phyloP scores from a whole-genome alignment of 1,140 invertebrate species.

The Drosophila rhopaloa region DNA sequence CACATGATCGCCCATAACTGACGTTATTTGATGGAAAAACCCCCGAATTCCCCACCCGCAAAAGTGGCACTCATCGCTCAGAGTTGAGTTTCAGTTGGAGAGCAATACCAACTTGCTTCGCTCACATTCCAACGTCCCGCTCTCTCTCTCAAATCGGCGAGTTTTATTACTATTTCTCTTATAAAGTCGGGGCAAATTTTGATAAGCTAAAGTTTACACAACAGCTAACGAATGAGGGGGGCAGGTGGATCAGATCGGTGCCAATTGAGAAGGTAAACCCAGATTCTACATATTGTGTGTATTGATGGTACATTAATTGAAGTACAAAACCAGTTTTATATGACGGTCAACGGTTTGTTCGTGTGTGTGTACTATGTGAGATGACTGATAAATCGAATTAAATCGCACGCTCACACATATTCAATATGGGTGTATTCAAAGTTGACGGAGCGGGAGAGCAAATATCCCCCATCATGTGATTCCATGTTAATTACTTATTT shows the following conservation, averaged over 20 bases:
- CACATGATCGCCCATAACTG: slow-evolving; percentile 63
- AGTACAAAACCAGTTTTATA: slow-evolving; percentile 75
- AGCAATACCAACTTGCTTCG: neutral
- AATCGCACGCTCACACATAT: slow-evolving; percentile 31
- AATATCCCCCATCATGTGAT: slow-evolving; percentile 63
- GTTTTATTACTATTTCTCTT: slow-evolving; percentile 24
- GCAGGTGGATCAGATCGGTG: slow-evolving; percentile 4
- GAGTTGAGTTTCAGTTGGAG: slow-evolving; percentile 6
- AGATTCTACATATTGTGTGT: slow-evolving; percentile 4
- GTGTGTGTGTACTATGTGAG: slow-evolving; percentile 17
- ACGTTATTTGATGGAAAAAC: slow-evolving; percentile 24
- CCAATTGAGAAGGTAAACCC: slow-evolving; percentile 17
- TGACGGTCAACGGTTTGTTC: slow-evolving; percentile 59
- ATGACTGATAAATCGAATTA: slow-evolving; percentile 73
- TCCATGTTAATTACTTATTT: slow-evolving; percentile 63
- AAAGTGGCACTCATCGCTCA: slow-evolving; percentile 24
- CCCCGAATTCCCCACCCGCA: slow-evolving; percentile 14
- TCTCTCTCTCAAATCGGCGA: slow-evolving; percentile 6
- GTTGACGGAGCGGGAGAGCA: slow-evolving; percentile 27
- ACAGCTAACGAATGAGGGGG: neutral
- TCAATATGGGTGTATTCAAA: slow-evolving; percentile 41
- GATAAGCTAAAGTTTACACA: slow-evolving; percentile 52
- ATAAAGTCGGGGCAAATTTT: slow-evolving; percentile 40
- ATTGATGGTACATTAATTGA: slow-evolving; percentile 49
- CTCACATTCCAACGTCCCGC: neutral